phyloP scores from a whole-genome alignment of 92 coral and sea anemone genomes.

The Pocillopora grandis region DNA sequence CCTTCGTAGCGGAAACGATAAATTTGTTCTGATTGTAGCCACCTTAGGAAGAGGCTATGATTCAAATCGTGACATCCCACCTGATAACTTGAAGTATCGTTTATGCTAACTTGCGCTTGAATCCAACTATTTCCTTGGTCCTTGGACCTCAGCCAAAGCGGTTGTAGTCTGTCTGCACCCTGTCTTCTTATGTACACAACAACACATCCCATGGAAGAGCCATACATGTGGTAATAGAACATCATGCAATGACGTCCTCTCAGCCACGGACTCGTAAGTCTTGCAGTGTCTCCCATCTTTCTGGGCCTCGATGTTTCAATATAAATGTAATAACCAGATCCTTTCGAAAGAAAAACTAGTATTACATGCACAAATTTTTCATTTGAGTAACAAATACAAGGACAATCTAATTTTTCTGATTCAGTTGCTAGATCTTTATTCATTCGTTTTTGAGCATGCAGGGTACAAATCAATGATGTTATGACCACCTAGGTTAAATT shows the following conservation, averaged over 20 bases:
- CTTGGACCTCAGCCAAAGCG: constrained; percentile 51
- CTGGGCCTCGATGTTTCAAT: constrained; percentile 49
- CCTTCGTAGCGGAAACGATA: no score
- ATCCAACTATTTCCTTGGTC: constrained; percentile 43
- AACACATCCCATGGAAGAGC: constrained; percentile 43
- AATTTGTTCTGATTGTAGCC: no score
- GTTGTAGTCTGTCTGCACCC: neutral
- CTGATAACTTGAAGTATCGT: constrained; percentile 38
- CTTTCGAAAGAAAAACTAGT: neutral
- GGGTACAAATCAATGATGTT: no score
- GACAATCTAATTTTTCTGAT: no score
- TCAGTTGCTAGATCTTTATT: no score
- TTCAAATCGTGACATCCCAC: constrained; percentile 2
- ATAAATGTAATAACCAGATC: constrained; percentile 42
- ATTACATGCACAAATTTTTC: neutral
- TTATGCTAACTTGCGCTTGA: constrained; percentile 39
- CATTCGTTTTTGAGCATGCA: no score
- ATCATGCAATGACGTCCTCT: constrained; percentile 56
- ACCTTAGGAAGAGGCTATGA: no score
- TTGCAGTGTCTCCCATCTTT: constrained; percentile 34
- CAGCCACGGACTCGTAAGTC: constrained; percentile 51
- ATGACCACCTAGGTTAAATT: no score
- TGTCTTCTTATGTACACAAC: constrained; percentile 26
- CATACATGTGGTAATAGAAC: constrained; percentile 64
- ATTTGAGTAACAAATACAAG: no score